A percentile compares a stretch with the other conserved stretches of the same genome.
Conservation (phyloP, 2,888 invertebrate genomes). For the Stenichneumon culpator region DNA sequence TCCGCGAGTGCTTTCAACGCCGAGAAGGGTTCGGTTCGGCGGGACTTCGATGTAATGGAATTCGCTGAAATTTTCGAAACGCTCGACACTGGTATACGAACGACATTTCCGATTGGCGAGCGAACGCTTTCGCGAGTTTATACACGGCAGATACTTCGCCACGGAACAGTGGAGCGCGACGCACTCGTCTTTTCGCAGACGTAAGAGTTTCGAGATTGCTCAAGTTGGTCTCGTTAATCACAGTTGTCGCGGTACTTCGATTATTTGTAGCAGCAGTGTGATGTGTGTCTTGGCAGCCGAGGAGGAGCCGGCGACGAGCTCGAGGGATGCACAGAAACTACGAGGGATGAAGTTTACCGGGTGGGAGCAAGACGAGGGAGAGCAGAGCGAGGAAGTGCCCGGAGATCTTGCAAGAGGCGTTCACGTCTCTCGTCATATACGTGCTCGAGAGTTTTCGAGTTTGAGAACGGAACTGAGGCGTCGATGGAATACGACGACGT, state of each 20-base stretch:
- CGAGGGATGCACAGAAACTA: conserved; percentile 32
- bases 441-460: conserved; percentile 59
- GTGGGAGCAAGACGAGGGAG: background rate
- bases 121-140: conserved; percentile 24
- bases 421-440: conserved; percentile 33
- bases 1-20: background rate
- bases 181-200: conserved; percentile 54
- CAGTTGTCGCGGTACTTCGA: conserved; percentile 44
- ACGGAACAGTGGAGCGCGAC: background rate
- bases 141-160: background rate
- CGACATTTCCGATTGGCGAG: conserved; percentile 46
- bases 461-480: conserved; percentile 51
- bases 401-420: conserved; percentile 34
- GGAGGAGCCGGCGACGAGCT: conserved; percentile 44
- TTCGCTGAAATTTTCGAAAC: background rate
- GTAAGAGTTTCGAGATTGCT: conserved; percentile 62
- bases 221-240: conserved; percentile 70
- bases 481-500: conserved; percentile 50
- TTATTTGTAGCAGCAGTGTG: conserved; percentile 57
- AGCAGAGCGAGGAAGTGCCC: conserved; percentile 15
- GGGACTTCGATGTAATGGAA: background rate
- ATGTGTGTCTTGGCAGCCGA: conserved; percentile 26
- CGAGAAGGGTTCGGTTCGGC: background rate
- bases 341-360: background rate
- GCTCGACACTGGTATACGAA: background rate